phyloP scores from a whole-genome alignment of 2,113 vertebrate genomes.

The Nesogale talazaci region DNA sequence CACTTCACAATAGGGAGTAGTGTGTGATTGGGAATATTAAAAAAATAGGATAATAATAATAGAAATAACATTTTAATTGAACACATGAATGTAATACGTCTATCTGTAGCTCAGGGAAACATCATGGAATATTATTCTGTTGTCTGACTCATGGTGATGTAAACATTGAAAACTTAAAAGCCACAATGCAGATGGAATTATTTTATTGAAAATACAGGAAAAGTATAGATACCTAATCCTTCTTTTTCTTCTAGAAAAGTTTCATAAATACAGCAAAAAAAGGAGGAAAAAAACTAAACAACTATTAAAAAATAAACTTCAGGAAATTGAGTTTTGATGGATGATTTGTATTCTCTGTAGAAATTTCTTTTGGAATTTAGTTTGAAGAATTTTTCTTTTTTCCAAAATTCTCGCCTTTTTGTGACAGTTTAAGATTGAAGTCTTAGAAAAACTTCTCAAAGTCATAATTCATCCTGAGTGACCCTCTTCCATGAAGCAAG shows the following conservation, averaged over 20 bases:
- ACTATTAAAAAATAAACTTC: constrained; percentile 19
- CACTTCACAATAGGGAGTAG: not conserved
- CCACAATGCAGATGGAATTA: not conserved
- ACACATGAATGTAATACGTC: not conserved
- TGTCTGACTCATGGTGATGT: not conserved
- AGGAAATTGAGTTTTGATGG: not conserved
- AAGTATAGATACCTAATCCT: not conserved
- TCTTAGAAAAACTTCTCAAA: constrained; percentile 18
- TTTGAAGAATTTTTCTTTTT: not conserved
- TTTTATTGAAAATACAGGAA: constrained; percentile 8
- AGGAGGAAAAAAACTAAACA: not conserved
- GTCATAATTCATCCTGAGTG: constrained; percentile 33
- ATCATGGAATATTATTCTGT: not conserved
- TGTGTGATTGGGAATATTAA: not conserved
- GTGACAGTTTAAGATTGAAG: constrained; percentile 10
- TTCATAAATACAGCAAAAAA: constrained; percentile 30
- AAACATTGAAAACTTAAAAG: constrained; percentile 10
- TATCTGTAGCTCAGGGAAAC: not conserved
- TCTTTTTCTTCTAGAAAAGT: not conserved
- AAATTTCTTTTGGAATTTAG: constrained; percentile 32
- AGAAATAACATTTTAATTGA: not conserved
- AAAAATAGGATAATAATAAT: not conserved
- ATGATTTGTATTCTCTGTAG: not conserved
- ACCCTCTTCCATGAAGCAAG: constrained; percentile 11
- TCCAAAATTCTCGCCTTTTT: constrained; percentile 41